Conservation (phyloP, 2,888 invertebrate species). For the Meiosimyza platycephala region DNA sequence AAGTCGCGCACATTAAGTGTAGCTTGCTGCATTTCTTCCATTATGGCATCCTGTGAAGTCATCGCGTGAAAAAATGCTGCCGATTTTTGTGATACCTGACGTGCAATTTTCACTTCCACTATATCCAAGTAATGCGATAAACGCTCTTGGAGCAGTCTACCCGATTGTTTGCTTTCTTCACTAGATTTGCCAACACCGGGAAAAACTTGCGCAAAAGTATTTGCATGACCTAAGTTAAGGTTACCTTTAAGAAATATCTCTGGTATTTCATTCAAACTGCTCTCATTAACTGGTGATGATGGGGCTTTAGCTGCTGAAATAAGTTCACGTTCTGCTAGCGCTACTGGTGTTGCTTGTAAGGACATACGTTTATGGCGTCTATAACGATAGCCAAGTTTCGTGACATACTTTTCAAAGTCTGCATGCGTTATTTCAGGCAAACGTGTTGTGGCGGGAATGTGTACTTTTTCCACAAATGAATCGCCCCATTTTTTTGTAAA, state of each 20-base stretch:
- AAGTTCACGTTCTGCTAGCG: conserved; percentile 43
- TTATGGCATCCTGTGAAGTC: conserved; percentile 96
- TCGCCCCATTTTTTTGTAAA: conserved; percentile 99
- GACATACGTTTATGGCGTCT: conserved; percentile 72
- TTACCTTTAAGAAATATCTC: conserved; percentile 85
- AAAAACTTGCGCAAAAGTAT: conserved; percentile 88
- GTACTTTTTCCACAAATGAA: conserved; percentile 85
- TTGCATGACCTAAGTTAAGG: conserved; percentile 82
- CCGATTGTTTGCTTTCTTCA: conserved; percentile 66
- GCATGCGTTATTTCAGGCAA: conserved; percentile 84
- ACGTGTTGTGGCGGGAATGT: conserved; percentile 81
- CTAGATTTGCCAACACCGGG: conserved; percentile 71
- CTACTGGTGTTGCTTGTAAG: conserved; percentile 43
- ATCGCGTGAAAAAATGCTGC: conserved; percentile 98
- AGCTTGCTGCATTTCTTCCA: conserved; percentile 92
- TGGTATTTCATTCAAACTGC: conserved; percentile 77
- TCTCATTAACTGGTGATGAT: conserved; percentile 49
- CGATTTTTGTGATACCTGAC: conserved; percentile 82
- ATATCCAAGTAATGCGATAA: conserved; percentile 94
- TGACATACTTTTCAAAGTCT: conserved; percentile 89
- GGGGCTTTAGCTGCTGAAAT: conserved; percentile 29
- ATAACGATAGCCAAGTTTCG: conserved; percentile 78
- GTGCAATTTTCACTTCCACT: conserved; percentile 75
- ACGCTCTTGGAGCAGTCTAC: conserved; percentile 85
- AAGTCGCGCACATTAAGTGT: conserved; percentile 80